Evolutionary conservation across 2,113 vertebrate genomes (phyloP), one percentile per base, ranked within the genome.

Genomic region (Pholis gunnellus): DNA sequence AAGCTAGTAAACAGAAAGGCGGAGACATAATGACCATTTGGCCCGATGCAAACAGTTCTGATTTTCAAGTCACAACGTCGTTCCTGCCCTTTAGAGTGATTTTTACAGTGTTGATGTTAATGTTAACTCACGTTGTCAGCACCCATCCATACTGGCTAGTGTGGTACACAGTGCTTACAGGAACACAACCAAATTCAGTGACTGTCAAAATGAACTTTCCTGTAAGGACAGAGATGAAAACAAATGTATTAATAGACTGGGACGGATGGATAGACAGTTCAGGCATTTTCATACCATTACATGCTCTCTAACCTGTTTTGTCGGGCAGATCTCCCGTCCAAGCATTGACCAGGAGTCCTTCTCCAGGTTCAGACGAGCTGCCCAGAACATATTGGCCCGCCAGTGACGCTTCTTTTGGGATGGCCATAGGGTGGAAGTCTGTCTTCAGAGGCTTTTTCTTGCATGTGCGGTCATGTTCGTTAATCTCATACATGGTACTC

Each of bases 331-430:
- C 65, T 81, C 95, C 95, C 0, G 0, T 5, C 95, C 95, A 96
- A 27, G 65, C 87, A 90, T 96, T 94, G 68, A 95, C 92, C 67
- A 95, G 90, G 14, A 96, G 90, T 40, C 95, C 95, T 63, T 95
- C 9, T 0, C 92, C 92, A 0, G 91, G 92, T 17, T 9, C 83
- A 0, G 94, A 95, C 0, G 94, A 94, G 72, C 90, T 94, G 20
- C 95, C 95, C 22, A 95, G 0, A 13, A 95, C 0, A 0, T 3
- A 34, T 81, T 95, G 94, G 1, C 72, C 29, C 40, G 93, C 1
- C 17, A 95, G 78, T 14, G 73, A 9, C 1, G 95, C 89, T 3
- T 88, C 66, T 7, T 54, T 56, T 0, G 95, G 95, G 57, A 96
- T 64, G 0, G 2, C 70, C 70, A 93, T 1, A 0, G 95, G 95